A percentile compares a stretch with the other conserved stretches of the same genome.
Evolutionary conservation across 2,888 invertebrate genomes (phyloP).

Genomic region (Mechanitis mazaeus): DNA sequence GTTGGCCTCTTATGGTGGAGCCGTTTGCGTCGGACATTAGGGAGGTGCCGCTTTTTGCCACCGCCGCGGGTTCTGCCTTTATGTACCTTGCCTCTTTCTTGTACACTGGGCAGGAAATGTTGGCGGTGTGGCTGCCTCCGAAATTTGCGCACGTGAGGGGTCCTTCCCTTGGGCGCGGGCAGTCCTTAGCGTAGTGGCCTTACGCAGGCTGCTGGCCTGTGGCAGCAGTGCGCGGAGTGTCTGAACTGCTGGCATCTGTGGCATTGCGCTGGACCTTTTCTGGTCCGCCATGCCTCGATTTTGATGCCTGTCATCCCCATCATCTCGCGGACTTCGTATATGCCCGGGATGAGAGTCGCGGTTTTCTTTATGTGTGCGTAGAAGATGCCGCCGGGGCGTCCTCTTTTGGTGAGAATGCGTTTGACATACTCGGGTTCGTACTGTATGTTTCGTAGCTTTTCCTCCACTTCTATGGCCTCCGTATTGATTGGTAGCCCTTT

Average conservation of each 20-base stretch:
- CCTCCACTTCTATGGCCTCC: background rate
- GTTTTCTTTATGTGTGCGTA: background rate
- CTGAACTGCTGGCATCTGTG: background rate
- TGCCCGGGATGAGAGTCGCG: too few species aligned
- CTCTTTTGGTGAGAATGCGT: background rate
- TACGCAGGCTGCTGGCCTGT: background rate
- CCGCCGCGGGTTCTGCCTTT: too few species aligned
- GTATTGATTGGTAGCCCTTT: slow-evolving; percentile 3
- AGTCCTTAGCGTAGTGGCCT: background rate
- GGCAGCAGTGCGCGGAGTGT: background rate
- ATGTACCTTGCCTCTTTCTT: too few species aligned
- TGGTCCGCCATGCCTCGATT: too few species aligned
- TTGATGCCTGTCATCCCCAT: too few species aligned
- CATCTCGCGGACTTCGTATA: too few species aligned
- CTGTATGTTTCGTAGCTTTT: background rate
- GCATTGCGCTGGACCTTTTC: background rate
- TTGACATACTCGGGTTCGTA: background rate
- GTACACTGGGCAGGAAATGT: background rate
- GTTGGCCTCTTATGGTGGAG: too few species aligned
- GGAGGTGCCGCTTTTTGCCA: too few species aligned
- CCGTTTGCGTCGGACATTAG: too few species aligned
- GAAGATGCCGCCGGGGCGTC: background rate
- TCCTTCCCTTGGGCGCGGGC: too few species aligned
- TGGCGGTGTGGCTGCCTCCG: too few species aligned
- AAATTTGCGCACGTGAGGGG: too few species aligned